Base-by-base conservation (phyloP, 2,888 invertebrate genomes). In the Alentia gelatinosa region DNA sequence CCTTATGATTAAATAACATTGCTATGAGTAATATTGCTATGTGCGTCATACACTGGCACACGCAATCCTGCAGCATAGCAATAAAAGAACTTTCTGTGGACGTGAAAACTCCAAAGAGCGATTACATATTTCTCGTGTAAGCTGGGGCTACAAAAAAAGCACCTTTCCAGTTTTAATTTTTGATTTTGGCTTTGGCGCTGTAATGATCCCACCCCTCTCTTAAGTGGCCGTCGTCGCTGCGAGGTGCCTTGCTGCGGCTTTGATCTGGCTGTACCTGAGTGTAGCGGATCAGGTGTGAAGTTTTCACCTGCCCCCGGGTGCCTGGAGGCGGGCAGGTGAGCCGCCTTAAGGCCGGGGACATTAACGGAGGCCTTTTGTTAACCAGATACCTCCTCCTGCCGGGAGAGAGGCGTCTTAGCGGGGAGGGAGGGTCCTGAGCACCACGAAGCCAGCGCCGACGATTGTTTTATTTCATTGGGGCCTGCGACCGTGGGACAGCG, bases 241-340 rank as follows among this genome's bases (percentile, higher is more conserved):
- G 1, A 68, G 33, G 26, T 3, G 68, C 4, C 30, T 68, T 30
- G 26, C 19, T 26, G 47, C 47, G 19, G 47, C 68, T 68, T 68
- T 68, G 68, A 68, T 68, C 68, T 9, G 26, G 19, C 4, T 30
- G 68, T 68, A 68, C 68, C 68, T 68, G 68, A 68, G 68, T 12
- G 30, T 68, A 12, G 30, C 12, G 68, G 68, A 68, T 68, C 68
- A 68, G 68, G 68, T 68, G 68, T 68, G 68, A 68, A 68, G 26
- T 68, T 26, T 68, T 68, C 68, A 68, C 68, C 68, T 68, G 68
- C 26, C n/a, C n/a, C 23, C 19, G 37, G 79, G 79, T 79, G 79
- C 79, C 79, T 79, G 79, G 79, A 79, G 79, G 3, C 35, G 37
- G 35, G 39, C 37, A 35, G 35, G 47, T 50, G 86, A 30, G 35